Evolutionary conservation across 2,113 vertebrate species (phyloP), one percentile per base, ranked within the genome.

Genomic region (Okapia johnstoni): DNA sequence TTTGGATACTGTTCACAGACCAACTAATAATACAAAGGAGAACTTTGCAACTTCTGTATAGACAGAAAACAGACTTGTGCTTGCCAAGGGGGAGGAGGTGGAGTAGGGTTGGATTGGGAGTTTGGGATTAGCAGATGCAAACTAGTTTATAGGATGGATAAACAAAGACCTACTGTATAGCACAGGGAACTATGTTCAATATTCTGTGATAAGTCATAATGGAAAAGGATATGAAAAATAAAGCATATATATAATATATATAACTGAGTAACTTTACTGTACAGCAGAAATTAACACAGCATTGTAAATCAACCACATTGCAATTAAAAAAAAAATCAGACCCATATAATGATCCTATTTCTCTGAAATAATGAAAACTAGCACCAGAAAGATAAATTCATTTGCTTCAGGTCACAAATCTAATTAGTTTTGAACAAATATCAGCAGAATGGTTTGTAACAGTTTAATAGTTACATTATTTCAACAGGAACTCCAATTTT

Each of bases 351-450:
- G 36, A 94, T 50, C 25, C 15, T 70, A 28, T 90, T 84, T 80
- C 79, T 76, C 60, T 50, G 90, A 95, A 94, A 94, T 94, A 81
- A 94, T 50, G 40, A 50, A 95, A 94, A 85, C n/a, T 90, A 70
- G 46, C 33, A 23, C 5, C 14, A 87, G 46, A 79, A 90, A 83
- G 55, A 50, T 36, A 91, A 95, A 85, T 21, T 77, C 25, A 73
- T 85, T 88, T 93, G 60, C 52, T 94, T 79, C 70, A 76, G 81
- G 83, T 84, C 86, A 91, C 52, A 88, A 70, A 94, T 57, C 50
- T 46, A 96, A 93, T 96, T 90, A 85, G 33, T 77, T 90, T 43
- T 88, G 30, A 87, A 88, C 57, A 89, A 88, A 70, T 77, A 73
- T 58, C 77, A 96, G 73, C 33, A 50, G 61, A 57, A 25, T 83